Percentiles rank a stretch among this genome's conserved stretches.
These are phyloP conservation scores for Lithophane leautieri DNA, from an alignment of 2,888 invertebrate genomes.

Conservation along the genomic window DNA sequence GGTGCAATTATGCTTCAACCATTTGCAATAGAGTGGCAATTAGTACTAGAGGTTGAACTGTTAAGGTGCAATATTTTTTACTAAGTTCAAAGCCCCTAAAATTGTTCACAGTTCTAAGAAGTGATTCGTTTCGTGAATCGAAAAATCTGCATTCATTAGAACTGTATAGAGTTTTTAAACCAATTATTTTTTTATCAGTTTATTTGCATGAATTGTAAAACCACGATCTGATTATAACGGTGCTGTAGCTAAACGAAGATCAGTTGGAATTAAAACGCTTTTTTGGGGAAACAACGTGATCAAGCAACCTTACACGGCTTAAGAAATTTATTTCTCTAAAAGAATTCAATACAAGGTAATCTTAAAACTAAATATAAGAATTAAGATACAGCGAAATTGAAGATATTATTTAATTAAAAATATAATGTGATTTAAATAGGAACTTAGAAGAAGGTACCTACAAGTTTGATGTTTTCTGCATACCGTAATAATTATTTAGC, in stretches of 20 bases:
- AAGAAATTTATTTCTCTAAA: too few species aligned
- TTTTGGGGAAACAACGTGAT: neutral
- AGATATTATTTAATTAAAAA: neutral
- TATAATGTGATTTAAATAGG: neutral
- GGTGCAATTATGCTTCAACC: slow-evolving; percentile 25
- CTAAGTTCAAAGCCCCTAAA: slow-evolving; percentile 33
- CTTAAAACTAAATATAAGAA: too few species aligned
- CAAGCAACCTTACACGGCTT: slow-evolving; percentile 9
- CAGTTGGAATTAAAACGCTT: slow-evolving; percentile 2
- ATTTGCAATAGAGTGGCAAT: slow-evolving; percentile 38
- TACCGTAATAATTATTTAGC: neutral
- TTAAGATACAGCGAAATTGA: slow-evolving; percentile 3
- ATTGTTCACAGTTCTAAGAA: slow-evolving; percentile 28
- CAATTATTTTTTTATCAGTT: slow-evolving; percentile 43
- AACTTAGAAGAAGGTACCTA: neutral
- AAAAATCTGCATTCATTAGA: slow-evolving; percentile 48
- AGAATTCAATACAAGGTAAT: too few species aligned
- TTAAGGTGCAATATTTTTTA: slow-evolving; percentile 38
- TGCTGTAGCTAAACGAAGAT: slow-evolving; percentile 6
- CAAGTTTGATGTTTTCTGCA: neutral
- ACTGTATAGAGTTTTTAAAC: slow-evolving; percentile 35
- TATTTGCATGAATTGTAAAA: slow-evolving; percentile 33
- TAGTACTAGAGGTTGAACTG: slow-evolving; percentile 28
- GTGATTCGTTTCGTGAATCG: slow-evolving; percentile 27
- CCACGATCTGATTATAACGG: slow-evolving; percentile 28